A percentile compares a stretch with the other conserved stretches of the same genome.
Evolutionary conservation across 2,113 vertebrate genomes (phyloP).

Genomic region (Myotis yumanensis): DNA sequence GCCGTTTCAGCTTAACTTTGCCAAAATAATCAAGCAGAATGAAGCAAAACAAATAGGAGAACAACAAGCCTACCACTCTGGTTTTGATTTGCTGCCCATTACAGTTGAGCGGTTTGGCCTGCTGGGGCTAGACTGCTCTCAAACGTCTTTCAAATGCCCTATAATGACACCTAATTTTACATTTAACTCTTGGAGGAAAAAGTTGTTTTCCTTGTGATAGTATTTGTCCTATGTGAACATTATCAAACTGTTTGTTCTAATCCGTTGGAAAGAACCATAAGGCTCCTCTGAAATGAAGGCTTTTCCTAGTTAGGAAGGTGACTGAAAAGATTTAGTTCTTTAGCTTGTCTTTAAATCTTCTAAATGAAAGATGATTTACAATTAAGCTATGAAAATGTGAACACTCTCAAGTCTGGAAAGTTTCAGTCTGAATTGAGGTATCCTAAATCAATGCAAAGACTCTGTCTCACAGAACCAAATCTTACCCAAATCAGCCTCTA

Average conservation of each 20-base stretch:
- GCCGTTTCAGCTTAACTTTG: conserved; percentile 60
- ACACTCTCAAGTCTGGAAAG: conserved; percentile 85
- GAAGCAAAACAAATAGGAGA: conserved; percentile 72
- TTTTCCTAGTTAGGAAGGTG: conserved; percentile 87
- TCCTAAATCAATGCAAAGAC: conserved; percentile 79
- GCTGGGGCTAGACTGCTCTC: conserved; percentile 23
- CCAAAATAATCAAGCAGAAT: conserved; percentile 72
- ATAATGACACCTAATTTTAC: conserved; percentile 71
- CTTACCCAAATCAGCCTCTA: conserved; percentile 73
- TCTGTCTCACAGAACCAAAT: conserved; percentile 47
- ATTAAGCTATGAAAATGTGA: conserved; percentile 90
- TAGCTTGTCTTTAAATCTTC: conserved; percentile 90
- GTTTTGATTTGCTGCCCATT: conserved; percentile 73
- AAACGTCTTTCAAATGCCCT: conserved; percentile 63
- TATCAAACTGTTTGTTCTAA: conserved; percentile 83
- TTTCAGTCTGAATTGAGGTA: conserved; percentile 80
- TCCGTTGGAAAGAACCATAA: conserved; percentile 81
- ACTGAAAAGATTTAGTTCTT: conserved; percentile 88
- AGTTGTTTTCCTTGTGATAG: conserved; percentile 69
- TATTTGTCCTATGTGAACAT: conserved; percentile 79
- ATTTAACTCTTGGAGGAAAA: conserved; percentile 67
- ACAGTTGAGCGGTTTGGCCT: conserved; percentile 49
- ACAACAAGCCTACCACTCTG: conserved; percentile 52
- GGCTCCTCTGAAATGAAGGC: conserved; percentile 85
- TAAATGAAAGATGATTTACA: conserved; percentile 93